Evolutionary conservation across 2,113 vertebrate species (phyloP), one percentile per base, ranked within the genome.

Genomic region (Sphaerodactylus townsendi): DNA sequence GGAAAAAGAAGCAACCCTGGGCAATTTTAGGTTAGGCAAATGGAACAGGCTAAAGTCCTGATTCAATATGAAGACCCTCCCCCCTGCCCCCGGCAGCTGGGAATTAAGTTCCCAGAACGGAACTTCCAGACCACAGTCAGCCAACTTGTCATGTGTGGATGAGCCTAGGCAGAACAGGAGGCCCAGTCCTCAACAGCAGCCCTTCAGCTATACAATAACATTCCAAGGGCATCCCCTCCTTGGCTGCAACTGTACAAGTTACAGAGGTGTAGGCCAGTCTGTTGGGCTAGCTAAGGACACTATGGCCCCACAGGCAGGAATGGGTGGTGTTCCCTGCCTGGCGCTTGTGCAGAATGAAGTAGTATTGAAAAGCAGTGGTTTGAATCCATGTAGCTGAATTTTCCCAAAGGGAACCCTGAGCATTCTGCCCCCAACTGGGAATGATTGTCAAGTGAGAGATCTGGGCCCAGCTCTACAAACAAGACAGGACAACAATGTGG

Each of bases 361-460:
- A 72, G 37, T 82, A 33, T 11, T 15, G 35, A 46, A 44, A 11
- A 69, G 69, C 37, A 69, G 46, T 44, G 17, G 28, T 21, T 53
- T 82, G 41, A 82, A 82, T 72, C 37, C 69, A 62, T 28, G 69
- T 25, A 33, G 25, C 37, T 62, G 69, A 82, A 73, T 72, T 53
- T 25, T 84, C 39, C 37, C 66, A 50, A 35, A 71, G 75, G 65
- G 48, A 41, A 78, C 39, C 53, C 68, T 79, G 75, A 79, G 53
- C 39, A 8, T 39, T 79, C n/a, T 35, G 62, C 33, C 76, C 68
- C 28, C 33, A 33, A 48, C 10, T 28, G 53, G 68, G 66, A 79
- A 85, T 72, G 56, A 79, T 85, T 35, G 76, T 79, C 66, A 62
- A 62, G 53, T 37, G 76, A 78, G n/a, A 10, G 37, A n/a, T 35